These are phyloP conservation scores for Crocuta crocuta DNA, from an alignment of 2,113 vertebrate genomes.

Conservation along the genomic window DNA sequence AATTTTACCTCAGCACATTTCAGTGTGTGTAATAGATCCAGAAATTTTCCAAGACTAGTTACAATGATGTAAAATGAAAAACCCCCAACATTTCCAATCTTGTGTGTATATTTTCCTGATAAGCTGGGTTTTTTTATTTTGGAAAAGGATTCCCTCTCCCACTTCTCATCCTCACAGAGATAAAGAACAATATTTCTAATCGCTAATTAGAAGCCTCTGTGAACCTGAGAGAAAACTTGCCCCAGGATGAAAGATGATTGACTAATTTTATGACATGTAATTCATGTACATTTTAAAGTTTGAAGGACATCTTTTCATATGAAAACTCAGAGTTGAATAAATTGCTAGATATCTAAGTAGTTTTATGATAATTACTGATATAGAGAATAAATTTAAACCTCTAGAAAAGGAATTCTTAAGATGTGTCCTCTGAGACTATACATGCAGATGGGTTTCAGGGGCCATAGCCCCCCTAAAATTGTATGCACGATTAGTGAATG, in stretches of 20 bases:
- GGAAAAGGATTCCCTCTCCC: background rate
- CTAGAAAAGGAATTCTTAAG: background rate
- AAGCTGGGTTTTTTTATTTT: background rate
- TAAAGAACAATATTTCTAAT: conserved; percentile 18
- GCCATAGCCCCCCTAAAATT: rapidly evolving
- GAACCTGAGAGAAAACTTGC: background rate
- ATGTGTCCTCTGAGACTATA: background rate
- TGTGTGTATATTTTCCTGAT: background rate
- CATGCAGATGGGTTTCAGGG: background rate
- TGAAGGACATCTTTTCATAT: background rate
- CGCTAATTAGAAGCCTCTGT: background rate
- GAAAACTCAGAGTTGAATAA: background rate
- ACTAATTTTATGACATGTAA: background rate
- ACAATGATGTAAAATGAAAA: background rate
- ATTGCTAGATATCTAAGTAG: background rate
- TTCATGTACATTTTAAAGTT: background rate
- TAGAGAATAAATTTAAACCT: background rate
- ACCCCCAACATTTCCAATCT: background rate
- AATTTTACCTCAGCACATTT: background rate
- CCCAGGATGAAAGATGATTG: background rate
- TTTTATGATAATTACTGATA: background rate
- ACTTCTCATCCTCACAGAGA: background rate
- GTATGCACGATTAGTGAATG: background rate
- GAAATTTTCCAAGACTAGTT: background rate
- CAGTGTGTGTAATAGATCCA: background rate